Percentiles rank a stretch among this genome's conserved stretches.
Evolutionary conservation across 1,140 invertebrate species (phyloP).

Genomic region (Drosophila kurseongensis): DNA sequence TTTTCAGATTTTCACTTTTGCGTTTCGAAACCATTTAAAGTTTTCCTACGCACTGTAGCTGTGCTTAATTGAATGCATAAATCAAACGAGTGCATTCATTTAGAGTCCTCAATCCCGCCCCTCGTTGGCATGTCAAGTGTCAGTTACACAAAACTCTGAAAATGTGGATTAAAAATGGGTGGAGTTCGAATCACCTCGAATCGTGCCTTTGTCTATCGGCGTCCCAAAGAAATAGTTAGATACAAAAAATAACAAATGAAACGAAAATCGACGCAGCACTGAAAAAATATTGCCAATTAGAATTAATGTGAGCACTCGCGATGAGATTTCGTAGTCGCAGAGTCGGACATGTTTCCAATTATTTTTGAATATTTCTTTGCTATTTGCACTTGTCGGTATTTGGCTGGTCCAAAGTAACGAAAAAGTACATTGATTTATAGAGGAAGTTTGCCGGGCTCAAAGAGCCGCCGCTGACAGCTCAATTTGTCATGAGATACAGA

Average conservation of each 20-base stretch:
- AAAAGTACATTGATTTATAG: slow-evolving; percentile 56
- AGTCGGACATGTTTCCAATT: slow-evolving; percentile 49
- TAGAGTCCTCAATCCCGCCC: slow-evolving; percentile 43
- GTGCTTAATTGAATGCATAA: slow-evolving; percentile 76
- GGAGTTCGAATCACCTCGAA: slow-evolving; percentile 46
- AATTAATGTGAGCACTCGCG: slow-evolving; percentile 67
- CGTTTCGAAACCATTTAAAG: slow-evolving; percentile 8
- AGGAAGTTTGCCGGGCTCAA: slow-evolving; percentile 57
- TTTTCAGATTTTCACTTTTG: not conserved
- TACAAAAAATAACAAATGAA: slow-evolving; percentile 49
- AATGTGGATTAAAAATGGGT: slow-evolving; percentile 67
- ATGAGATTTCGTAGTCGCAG: slow-evolving; percentile 32
- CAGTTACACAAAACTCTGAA: slow-evolving; percentile 62
- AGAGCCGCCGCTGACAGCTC: slow-evolving; percentile 71
- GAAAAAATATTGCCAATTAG: slow-evolving; percentile 68
- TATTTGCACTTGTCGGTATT: slow-evolving; percentile 47
- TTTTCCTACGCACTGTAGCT: slow-evolving; percentile 38
- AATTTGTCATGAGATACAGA: slow-evolving; percentile 67
- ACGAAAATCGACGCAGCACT: slow-evolving; percentile 39
- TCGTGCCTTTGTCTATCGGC: slow-evolving; percentile 51
- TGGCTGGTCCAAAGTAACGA: slow-evolving; percentile 18
- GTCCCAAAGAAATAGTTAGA: slow-evolving; percentile 40
- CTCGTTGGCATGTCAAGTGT: slow-evolving; percentile 71
- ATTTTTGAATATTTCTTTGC: slow-evolving; percentile 50
- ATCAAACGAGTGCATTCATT: slow-evolving; percentile 75